phyloP scores from a whole-genome alignment of 2,113 vertebrate genomes.

The Pitta sordida region DNA sequence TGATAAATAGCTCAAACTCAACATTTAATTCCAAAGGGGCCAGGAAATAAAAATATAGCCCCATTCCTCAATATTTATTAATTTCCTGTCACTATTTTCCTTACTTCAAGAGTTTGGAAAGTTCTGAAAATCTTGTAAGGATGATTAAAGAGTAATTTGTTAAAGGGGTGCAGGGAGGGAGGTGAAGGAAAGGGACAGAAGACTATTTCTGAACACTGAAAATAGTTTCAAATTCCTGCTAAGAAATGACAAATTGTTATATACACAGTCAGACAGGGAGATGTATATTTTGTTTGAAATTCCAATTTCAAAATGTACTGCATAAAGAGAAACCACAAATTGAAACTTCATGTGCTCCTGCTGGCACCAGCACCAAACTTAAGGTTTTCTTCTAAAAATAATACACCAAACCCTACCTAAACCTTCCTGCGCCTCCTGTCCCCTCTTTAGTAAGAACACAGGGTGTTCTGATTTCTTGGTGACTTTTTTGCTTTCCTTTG shows the following conservation, averaged over 20 bases:
- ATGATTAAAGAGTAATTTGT: slow-evolving; percentile 52
- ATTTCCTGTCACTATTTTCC: slow-evolving; percentile 57
- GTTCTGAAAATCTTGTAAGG: background rate
- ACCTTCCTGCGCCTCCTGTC: background rate
- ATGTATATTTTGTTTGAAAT: slow-evolving; percentile 65
- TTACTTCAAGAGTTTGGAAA: slow-evolving; percentile 25
- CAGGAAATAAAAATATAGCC: slow-evolving; percentile 47
- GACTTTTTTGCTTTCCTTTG: background rate
- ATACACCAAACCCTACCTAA: background rate
- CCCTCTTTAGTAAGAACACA: background rate
- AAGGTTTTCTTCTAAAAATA: slow-evolving; percentile 2
- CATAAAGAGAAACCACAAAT: slow-evolving; percentile 60
- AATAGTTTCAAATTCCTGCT: slow-evolving; percentile 54
- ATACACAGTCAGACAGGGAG: background rate
- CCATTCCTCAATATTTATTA: slow-evolving; percentile 55
- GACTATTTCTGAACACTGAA: slow-evolving; percentile 34
- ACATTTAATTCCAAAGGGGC: background rate
- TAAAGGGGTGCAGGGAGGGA: background rate
- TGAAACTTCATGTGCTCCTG: slow-evolving; percentile 48
- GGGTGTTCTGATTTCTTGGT: background rate
- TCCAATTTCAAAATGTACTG: slow-evolving; percentile 43
- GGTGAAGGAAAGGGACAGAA: slow-evolving; percentile 2
- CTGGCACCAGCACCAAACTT: background rate
- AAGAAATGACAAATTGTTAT: slow-evolving; percentile 54
- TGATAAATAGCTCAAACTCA: slow-evolving; percentile 15